These are phyloP conservation scores for Sitta europaea DNA, from an alignment of 2,113 vertebrate genomes.

Conservation along the genomic window DNA sequence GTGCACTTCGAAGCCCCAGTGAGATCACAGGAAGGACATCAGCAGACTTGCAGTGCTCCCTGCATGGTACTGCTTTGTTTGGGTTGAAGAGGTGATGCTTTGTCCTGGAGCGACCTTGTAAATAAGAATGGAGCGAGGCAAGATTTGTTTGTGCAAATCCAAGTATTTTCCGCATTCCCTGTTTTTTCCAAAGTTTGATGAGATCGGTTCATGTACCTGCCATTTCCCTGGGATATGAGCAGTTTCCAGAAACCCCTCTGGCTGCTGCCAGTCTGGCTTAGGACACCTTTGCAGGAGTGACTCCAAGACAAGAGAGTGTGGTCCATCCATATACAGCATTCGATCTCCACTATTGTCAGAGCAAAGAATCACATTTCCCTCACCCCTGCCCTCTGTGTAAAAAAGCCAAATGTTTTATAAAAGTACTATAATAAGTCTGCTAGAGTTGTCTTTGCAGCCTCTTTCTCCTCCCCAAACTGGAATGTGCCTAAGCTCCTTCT, in stretches of 20 bases:
- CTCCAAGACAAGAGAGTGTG: not conserved
- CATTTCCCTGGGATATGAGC: not conserved
- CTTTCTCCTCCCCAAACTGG: slow-evolving; percentile 50
- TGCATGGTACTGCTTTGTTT: not conserved
- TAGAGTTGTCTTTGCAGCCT: slow-evolving; percentile 5
- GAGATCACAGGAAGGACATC: not conserved
- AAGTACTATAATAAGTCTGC: not conserved
- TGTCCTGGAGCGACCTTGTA: not conserved
- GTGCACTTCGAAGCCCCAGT: rapidly evolving
- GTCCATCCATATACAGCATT: not conserved
- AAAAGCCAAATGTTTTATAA: slow-evolving; percentile 36
- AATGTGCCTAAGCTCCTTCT: slow-evolving; percentile 53
- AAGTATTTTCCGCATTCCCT: not conserved
- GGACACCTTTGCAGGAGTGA: not conserved
- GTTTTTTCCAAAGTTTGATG: not conserved
- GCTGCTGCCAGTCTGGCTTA: not conserved
- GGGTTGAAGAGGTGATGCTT: not conserved
- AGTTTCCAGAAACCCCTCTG: slow-evolving; percentile 16
- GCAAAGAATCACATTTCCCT: not conserved
- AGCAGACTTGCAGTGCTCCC: not conserved
- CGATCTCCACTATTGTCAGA: not conserved
- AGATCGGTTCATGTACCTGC: not conserved
- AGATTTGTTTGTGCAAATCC: not conserved
- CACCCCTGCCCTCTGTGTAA: not conserved
- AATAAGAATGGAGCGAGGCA: not conserved